Base-by-base conservation (phyloP, 2,888 invertebrate genomes). In the Allacma fusca region DNA sequence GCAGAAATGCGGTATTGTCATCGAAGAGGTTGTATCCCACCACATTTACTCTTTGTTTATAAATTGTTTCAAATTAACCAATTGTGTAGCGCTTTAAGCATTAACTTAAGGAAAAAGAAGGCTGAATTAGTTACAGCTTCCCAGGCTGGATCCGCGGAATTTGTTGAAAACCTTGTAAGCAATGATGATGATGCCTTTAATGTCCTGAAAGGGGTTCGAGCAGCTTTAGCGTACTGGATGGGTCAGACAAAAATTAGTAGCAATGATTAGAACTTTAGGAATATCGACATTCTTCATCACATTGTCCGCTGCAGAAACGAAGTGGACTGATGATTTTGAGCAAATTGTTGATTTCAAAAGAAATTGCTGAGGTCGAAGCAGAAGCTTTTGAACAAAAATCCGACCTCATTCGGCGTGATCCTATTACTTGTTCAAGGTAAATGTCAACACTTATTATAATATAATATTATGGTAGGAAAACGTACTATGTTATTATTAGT, bases 181-280 rank as follows among this genome's bases (percentile, higher is more conserved):
- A 65, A 78, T 13, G 79, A 81, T 62, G 79, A 81, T 62, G 81
- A 82, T 13, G 79, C 80, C 0, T 82, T 79, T 62, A 16, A 50
- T 2, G 28, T 78, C 5, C 78, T 77, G 19, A 78, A 75, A 26
- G 26, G 78, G 1, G 26, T 82, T 0, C 24, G 80, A 2, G 70
- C 69, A 0, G 72, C 80, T 0, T 81, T 81, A 19, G 26, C 79
- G 2, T 81, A 79, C 34, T 80, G 79, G 78, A 44, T 74, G n/a
- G 43, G 50, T 0, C 16, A 78, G 44, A 1, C 13, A 0, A 59
- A 44, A 40, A 75, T 79, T 7, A 44, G n/a, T 79, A 5, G 74
- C 80, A 1, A 82, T 82, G 80, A 50, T 79, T 0, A 62, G 81
- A 26, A 78, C 79, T 44, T n/a, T 80, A 5, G 78, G 78, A 65